Conservation (phyloP, 1,140 invertebrate genomes). For the Eueides isabella region DNA sequence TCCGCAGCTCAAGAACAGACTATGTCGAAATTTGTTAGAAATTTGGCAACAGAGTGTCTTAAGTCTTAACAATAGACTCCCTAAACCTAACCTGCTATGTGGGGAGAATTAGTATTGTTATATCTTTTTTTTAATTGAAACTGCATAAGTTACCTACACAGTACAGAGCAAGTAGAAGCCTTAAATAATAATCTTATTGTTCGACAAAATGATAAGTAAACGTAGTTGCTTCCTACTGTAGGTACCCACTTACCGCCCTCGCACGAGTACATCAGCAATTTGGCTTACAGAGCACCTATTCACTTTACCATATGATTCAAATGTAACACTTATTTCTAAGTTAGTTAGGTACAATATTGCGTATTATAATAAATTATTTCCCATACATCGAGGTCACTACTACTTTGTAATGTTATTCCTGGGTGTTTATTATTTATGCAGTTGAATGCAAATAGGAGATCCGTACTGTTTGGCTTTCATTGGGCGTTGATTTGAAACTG, state of each 20-base stretch:
- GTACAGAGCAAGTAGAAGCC: background rate
- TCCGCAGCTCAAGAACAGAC: too few species aligned
- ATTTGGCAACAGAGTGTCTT: too few species aligned
- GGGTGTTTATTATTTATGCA: conserved; percentile 39
- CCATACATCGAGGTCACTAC: conserved; percentile 6
- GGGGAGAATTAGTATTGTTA: too few species aligned
- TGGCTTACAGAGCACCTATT: conserved; percentile 18
- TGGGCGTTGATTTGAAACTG: conserved; percentile 19
- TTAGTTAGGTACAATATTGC: background rate
- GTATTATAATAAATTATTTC: background rate
- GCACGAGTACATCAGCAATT: conserved; percentile 21
- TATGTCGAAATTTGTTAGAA: too few species aligned
- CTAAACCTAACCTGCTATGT: too few species aligned
- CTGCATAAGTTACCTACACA: background rate
- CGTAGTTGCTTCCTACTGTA: conserved; percentile 33
- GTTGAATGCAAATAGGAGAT: conserved; percentile 37
- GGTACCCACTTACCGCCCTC: conserved; percentile 35
- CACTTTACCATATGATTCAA: background rate
- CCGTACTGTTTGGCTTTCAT: conserved; percentile 24
- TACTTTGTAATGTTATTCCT: conserved; percentile 24
- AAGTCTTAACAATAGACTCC: too few species aligned
- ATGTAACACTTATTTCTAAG: conserved; percentile 8
- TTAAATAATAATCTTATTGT: background rate
- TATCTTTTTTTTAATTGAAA: background rate
- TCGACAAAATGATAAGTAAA: conserved; percentile 33